Conservation (phyloP, 1,140 invertebrate species). For the Ylistrum balloti region DNA sequence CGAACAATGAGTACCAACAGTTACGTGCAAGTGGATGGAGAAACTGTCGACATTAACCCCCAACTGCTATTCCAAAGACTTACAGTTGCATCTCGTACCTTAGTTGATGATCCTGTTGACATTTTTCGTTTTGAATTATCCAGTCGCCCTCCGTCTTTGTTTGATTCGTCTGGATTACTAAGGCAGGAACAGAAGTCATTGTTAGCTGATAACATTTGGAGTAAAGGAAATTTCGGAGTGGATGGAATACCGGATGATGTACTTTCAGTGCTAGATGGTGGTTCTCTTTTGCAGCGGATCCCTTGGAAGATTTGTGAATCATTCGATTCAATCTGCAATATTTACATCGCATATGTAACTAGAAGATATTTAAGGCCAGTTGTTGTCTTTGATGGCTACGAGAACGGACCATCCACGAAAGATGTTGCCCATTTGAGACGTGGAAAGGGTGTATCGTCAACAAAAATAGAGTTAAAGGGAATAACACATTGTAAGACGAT, state of each 20-base stretch:
- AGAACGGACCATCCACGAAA: no score
- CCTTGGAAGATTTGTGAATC: slow-evolving; percentile 46
- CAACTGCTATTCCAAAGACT: slow-evolving; percentile 65
- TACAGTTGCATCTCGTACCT: not conserved
- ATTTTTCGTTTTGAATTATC: slow-evolving; percentile 1
- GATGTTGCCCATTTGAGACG: no score
- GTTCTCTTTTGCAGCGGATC: slow-evolving; percentile 55
- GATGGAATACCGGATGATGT: not conserved
- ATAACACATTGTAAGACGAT: no score
- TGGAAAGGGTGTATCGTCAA: no score
- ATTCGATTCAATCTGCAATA: no score
- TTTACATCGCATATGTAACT: no score
- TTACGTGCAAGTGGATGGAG: slow-evolving; percentile 55
- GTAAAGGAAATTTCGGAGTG: not conserved
- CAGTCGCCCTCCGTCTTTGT: not conserved
- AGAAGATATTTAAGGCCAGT: no score
- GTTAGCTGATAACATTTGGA: slow-evolving; percentile 31
- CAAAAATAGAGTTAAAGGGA: no score
- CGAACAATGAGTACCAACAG: slow-evolving; percentile 54
- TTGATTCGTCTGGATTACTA: not conserved
- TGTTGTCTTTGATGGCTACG: no score
- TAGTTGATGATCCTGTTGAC: not conserved
- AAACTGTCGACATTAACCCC: slow-evolving; percentile 59
- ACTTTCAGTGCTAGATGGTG: slow-evolving; percentile 57
- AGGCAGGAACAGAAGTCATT: not conserved